phyloP scores from a whole-genome alignment of 2,113 vertebrate genomes.

The Nibea coibor region DNA sequence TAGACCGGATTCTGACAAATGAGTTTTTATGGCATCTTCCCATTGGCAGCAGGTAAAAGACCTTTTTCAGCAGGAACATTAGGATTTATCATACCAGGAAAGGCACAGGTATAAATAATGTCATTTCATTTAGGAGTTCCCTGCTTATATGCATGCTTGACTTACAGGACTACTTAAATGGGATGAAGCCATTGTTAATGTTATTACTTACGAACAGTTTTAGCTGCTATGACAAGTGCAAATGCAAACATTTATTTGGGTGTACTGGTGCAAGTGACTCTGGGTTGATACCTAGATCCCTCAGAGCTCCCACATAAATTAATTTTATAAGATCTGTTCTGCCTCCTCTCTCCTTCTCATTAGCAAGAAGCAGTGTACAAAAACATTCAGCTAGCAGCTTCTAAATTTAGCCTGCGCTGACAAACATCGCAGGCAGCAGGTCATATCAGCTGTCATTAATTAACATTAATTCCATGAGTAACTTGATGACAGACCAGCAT shows the following conservation, averaged over 20 bases:
- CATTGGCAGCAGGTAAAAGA: background rate
- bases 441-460: background rate
- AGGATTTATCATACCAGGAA: background rate
- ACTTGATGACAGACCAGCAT: background rate
- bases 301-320: background rate
- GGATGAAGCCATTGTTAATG: background rate
- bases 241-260: background rate
- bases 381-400: background rate
- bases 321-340: background rate
- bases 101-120: background rate
- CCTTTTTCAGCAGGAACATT: background rate
- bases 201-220: background rate
- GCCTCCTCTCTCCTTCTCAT: background rate
- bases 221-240: background rate
- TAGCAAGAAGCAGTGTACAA: background rate
- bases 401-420: background rate
- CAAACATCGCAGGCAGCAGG: background rate
- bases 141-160: background rate
- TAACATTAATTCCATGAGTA: background rate
- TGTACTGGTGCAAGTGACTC: background rate
- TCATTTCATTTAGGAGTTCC: background rate
- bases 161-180: background rate
- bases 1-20: background rate
- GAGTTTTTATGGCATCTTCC: background rate
- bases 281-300: background rate